Evolutionary conservation across 1,140 invertebrate species (phyloP), one percentile per base, ranked within the genome.

Genomic region (Bombus fervidus): DNA sequence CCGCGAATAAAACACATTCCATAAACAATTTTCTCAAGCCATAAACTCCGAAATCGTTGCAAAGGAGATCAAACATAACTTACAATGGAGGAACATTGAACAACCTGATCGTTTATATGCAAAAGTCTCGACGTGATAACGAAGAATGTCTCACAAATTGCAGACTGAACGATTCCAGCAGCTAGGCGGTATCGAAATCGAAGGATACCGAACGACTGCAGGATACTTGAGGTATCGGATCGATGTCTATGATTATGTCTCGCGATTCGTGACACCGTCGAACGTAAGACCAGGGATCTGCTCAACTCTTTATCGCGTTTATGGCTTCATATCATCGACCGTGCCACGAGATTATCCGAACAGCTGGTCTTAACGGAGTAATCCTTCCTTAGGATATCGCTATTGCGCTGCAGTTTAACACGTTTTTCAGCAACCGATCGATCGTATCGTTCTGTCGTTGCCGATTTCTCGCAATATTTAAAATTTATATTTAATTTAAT

Each of bases 291-390:
- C 68, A 34, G 13, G 22, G 25, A 68, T 57, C 57, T 25, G 18
- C 39, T 68, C 79, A 31, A 86, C 81, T 90, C 87, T 90, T 91
- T 91, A 91, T 88, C 86, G 73, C 80, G 69, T 87, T 91, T 88
- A 91, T 80, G 81, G 90, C 90, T 91, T 91, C 82, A 91, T 88
- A 89, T 89, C 79, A 78, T 37, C 43, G 69, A 57, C 57, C 66
- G 64, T 59, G 71, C 80, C 41, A 73, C 68, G 64, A 75, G 80
- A 90, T 73, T 80, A 81, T 76, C 68, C 57, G 64, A 57, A 31
- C 81, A 82, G 62, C 78, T 78, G 57, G 89, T 43, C 66, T 69
- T 47, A 41, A 72, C 47, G 9, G 59, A 64, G 41, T 34, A 69
- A 86, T 64, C 86, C 85, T 85, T 85, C 53, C 73, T 53, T 57